Conservation (phyloP, 1,140 invertebrate species). For the Diplogasteroides magnus region DNA sequence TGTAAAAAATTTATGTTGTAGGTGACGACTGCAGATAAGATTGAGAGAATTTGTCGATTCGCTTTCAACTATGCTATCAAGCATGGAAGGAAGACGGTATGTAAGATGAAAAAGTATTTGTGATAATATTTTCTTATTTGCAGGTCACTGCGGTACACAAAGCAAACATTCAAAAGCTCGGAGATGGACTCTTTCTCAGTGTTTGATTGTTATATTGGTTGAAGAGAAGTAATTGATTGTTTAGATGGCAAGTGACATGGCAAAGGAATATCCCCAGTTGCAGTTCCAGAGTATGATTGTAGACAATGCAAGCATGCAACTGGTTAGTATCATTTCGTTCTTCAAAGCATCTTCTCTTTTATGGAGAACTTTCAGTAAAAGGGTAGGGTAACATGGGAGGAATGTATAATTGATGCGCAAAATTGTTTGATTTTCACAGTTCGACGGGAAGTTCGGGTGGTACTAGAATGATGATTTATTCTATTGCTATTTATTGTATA, state of each 20-base stretch:
- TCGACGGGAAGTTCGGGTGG: too few species aligned
- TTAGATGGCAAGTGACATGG: slow-evolving; percentile 34
- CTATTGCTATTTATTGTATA: too few species aligned
- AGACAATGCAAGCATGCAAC: slow-evolving; percentile 66
- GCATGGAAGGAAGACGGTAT: slow-evolving; percentile 73
- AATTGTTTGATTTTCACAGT: too few species aligned
- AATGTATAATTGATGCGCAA: too few species aligned
- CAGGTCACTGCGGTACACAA: slow-evolving; percentile 90
- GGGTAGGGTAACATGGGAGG: background rate
- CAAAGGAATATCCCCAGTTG: slow-evolving; percentile 43
- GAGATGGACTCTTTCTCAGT: slow-evolving; percentile 46
- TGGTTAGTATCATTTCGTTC: slow-evolving; percentile 65
- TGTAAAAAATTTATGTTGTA: too few species aligned
- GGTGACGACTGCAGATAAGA: slow-evolving; percentile 83
- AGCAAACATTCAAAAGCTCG: slow-evolving; percentile 73
- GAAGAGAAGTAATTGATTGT: background rate
- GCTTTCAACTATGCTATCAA: slow-evolving; percentile 89
- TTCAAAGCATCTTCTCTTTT: background rate
- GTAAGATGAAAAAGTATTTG: too few species aligned
- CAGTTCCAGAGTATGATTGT: slow-evolving; percentile 50
- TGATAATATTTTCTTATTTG: background rate
- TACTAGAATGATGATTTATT: too few species aligned
- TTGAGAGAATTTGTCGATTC: slow-evolving; percentile 83
- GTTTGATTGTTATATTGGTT: slow-evolving; percentile 7
- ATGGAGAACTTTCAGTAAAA: background rate